Conservation (phyloP, 37 sponge, comb jelly and placozoan species). For the Crambe crambe region DNA sequence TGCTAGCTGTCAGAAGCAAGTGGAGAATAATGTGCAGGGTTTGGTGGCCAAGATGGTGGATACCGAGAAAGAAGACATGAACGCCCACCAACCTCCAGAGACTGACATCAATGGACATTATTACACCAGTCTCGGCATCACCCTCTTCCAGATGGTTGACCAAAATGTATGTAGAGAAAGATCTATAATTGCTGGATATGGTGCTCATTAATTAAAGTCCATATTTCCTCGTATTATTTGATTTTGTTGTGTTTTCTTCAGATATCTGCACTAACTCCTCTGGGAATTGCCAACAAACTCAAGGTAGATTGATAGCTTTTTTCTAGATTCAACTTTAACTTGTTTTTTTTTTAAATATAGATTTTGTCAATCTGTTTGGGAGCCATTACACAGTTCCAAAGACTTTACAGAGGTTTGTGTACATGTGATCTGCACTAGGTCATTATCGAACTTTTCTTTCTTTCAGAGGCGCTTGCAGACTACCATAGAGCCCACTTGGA, state of each 20-base stretch:
- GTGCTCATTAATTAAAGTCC: too few species aligned
- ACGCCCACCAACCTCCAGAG: slow-evolving; percentile 44
- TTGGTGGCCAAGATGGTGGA: slow-evolving; percentile 47
- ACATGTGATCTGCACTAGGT: background rate
- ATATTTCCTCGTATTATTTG: too few species aligned
- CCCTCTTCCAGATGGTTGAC: slow-evolving; percentile 65
- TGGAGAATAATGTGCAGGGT: slow-evolving; percentile 42
- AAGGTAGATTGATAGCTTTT: slow-evolving; percentile 20
- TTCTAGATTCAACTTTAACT: background rate
- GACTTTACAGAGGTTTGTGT: slow-evolving; percentile 44
- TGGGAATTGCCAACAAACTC: slow-evolving; percentile 39
- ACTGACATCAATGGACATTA: slow-evolving; percentile 48
- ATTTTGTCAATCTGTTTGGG: slow-evolving; percentile 39
- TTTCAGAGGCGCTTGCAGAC: background rate
- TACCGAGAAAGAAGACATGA: slow-evolving; percentile 62
- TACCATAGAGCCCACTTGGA: background rate
- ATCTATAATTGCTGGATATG: background rate
- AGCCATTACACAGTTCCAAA: slow-evolving; percentile 39
- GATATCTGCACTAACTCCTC: slow-evolving; percentile 48
- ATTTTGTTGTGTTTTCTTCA: slow-evolving; percentile 17
- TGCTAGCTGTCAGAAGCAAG: slow-evolving; percentile 49
- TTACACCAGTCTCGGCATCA: slow-evolving; percentile 55
- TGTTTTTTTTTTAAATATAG: background rate
- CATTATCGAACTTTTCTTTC: background rate
- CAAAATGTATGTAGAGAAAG: slow-evolving; percentile 44